Percentiles rank a stretch among this genome's conserved stretches.
phyloP scores from a whole-genome alignment of 2,797 vertebrate species.

The Labeo calbasu region DNA sequence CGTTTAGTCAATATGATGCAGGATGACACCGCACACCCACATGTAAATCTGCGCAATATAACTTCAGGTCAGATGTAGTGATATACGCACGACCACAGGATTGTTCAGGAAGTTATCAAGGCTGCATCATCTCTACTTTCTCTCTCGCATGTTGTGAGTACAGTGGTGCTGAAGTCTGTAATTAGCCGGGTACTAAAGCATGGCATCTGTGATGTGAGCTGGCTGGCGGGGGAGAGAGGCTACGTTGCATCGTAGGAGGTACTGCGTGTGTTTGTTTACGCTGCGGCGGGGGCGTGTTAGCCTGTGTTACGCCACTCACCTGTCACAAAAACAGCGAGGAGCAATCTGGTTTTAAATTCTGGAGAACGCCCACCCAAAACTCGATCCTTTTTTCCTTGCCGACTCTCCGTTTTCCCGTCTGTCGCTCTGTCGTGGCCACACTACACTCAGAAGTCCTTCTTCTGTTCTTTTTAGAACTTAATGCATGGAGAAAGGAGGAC shows the following conservation, averaged over 20 bases:
- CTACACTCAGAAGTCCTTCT: not conserved
- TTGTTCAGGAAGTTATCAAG: conserved; percentile 42
- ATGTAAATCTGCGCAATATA: conserved; percentile 21
- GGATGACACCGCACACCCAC: conserved; percentile 31
- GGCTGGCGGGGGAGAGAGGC: conserved; percentile 36
- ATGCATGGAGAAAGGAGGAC: too few relatives aligned
- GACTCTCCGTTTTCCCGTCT: not conserved
- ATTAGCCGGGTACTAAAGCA: conserved; percentile 75
- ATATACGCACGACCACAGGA: conserved; percentile 3
- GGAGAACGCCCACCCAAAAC: conserved; percentile 44
- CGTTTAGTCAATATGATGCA: conserved; percentile 25
- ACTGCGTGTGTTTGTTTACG: conserved; percentile 64
- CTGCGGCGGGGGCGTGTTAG: conserved; percentile 58
- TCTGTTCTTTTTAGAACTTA: conserved; percentile 7
- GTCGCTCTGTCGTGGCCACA: conserved; percentile 12
- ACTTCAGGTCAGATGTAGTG: conserved; percentile 31
- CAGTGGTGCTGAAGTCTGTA: conserved; percentile 63
- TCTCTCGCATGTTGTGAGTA: not conserved
- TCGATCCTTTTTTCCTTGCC: conserved; percentile 37
- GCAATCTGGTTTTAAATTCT: conserved; percentile 42
- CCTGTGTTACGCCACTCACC: conserved; percentile 59
- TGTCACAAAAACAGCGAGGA: conserved; percentile 50
- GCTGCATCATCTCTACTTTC: conserved; percentile 35
- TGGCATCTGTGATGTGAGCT: conserved; percentile 71
- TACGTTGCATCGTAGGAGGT: conserved; percentile 67